Base-by-base conservation (phyloP, 2,113 vertebrate species). In the Tyto alba region DNA sequence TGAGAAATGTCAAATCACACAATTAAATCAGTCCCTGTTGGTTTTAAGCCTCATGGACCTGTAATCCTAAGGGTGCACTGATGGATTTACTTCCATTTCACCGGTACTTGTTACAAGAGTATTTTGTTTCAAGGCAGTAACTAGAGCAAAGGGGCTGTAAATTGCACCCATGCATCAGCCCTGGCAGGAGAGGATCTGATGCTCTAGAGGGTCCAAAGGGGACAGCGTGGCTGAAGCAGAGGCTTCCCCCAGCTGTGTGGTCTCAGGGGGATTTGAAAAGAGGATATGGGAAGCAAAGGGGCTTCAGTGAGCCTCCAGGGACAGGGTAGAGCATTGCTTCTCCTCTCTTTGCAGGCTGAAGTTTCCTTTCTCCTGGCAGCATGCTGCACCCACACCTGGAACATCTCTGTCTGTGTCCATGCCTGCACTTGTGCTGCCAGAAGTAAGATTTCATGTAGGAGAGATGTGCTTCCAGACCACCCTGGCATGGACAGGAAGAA, bases 1-100 rank as follows among this genome's bases (percentile, higher is more conserved):
- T 27, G 76, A 93, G 89, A 59, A 92, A 95, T 6, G 64, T 71
- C 87, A 68, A 87, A 95, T 85, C 7, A 72, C 84, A 89, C 89
- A 87, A 94, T 84, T 81, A 67, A 89, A 89, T 72, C 73, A 85
- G 57, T 67, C 93, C 77, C 89, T 75, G 69, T 32, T 94, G 90
- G 75, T 55, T 88, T 93, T 53, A 83, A 90, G 60, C 76, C 89
- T 83, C 59, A 64, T 36, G 73, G 86, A 89, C 78, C 73, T 71
- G 69, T 36, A 40, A 63, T 77, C 86, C 94, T 69, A 2, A 84
- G 77, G 89, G 87, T 52, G 73, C 30, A 6, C 69, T 82, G 91
- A 87, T 62, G 71, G 87, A 78, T 95, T 87, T 91, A 81, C 66
- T 91, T 73, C 55, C 36, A 0, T 68, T 81, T 43, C 89, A 81